Conservation (phyloP, 1,140 invertebrate species). For the Pseudomyrmex sp. region DNA sequence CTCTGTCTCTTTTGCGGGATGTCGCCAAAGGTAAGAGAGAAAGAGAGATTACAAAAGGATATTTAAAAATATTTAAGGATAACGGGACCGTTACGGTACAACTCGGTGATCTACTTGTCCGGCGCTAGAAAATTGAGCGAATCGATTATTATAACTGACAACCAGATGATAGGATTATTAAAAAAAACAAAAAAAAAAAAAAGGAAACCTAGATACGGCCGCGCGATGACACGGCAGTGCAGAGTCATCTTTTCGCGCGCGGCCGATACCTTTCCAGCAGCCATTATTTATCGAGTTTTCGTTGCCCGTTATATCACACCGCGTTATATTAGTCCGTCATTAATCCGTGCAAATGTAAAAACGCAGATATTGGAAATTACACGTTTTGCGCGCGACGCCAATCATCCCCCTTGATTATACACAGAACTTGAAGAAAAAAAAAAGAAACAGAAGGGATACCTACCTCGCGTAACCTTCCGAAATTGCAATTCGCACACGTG, state of each 20-base stretch:
- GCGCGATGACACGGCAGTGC: conserved; percentile 13
- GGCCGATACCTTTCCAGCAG: neutral
- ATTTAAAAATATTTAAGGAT: conserved; percentile 4
- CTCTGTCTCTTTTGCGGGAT: no score
- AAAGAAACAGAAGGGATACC: neutral
- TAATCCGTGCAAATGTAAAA: conserved; percentile 47
- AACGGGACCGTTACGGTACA: conserved; percentile 17
- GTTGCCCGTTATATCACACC: conserved; percentile 36
- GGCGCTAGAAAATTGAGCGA: neutral
- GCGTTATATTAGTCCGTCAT: conserved; percentile 54
- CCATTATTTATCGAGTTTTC: conserved; percentile 48
- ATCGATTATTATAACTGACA: conserved; percentile 44
- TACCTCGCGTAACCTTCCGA: conserved; percentile 23
- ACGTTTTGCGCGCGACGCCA: conserved; percentile 36
- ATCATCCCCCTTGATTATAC: conserved; percentile 52
- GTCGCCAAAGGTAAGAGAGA: neutral
- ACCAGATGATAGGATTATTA: neutral
- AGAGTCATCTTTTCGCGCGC: conserved; percentile 34
- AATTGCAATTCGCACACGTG: conserved; percentile 50
- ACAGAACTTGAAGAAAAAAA: conserved; percentile 15
- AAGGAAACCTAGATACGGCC: neutral
- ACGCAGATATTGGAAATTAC: conserved; percentile 48
- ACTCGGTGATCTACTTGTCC: neutral
- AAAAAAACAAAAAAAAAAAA: neutral
- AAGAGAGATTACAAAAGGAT: neutral